Base-by-base conservation (phyloP, 2,113 vertebrate genomes). In the Python bivittatus region DNA sequence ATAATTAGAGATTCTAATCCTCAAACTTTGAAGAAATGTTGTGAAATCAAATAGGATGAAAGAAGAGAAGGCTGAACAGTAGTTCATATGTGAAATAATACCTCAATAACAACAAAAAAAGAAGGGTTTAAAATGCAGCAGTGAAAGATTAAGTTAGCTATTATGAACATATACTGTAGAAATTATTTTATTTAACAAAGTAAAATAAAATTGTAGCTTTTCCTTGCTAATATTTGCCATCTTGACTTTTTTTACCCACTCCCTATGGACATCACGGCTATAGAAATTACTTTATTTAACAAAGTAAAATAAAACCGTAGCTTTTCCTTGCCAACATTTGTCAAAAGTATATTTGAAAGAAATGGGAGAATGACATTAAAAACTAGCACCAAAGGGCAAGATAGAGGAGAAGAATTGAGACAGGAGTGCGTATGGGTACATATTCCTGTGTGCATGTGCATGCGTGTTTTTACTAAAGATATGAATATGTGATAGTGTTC, bases 1-100 rank as follows among this genome's bases (percentile, higher is more conserved):
- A 93, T 89, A 91, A 93, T 92, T 92, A 85, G 86, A 92, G 0
- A 79, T 0, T 93, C 91, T 94, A 93, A 86, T 88, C n/a, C 64
- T 64, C 68, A 89, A 1, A 86, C n/a, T 54, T 58, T 93, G 17
- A 48, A 95, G 48, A 94, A 94, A 89, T 91, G 11, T 0, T 22
- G 68, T 94, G 88, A 94, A 95, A 94, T 94, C 20, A 93, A 94
- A 93, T 0, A 5, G 22, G 1, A n/a, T 88, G 92, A 22, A 91
- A 92, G 91, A 91, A 88, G 22, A 38, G 84, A 56, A 53, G 4
- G 84, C 56, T 25, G 4, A 93, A 90, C 38, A 94, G 3, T 53
- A 10, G 3, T 0, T 94, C 1, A 89, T 6, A 56, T 27, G 4
- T 1, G 5, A 93, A 94, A 92, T 58, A 95, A 88, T 10, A 79